These are phyloP conservation scores for Limosa lapponica DNA, from an alignment of 2,797 vertebrate species.

Conservation along the genomic window DNA sequence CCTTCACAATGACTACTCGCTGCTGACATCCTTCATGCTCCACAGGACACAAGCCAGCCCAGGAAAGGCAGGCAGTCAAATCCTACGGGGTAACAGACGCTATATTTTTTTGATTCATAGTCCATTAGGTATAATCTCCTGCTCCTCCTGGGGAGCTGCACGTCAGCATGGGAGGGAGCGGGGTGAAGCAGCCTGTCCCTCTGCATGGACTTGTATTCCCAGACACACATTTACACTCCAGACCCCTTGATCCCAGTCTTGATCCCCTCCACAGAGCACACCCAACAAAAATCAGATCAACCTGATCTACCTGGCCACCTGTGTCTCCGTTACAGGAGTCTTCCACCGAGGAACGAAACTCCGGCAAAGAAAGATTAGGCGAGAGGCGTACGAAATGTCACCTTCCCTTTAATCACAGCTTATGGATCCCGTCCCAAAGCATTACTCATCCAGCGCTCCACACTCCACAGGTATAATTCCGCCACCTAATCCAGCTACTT, in stretches of 20 bases:
- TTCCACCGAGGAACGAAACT: not conserved
- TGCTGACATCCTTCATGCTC: not conserved
- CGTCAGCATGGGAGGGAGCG: fast-evolving
- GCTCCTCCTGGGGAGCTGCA: not conserved
- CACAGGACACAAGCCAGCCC: not conserved
- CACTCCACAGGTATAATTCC: constrained; percentile 8
- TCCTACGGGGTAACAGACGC: not conserved
- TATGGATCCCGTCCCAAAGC: not conserved
- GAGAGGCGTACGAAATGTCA: constrained; percentile 43
- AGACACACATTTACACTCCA: not conserved
- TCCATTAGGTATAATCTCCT: not conserved
- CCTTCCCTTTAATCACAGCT: constrained; percentile 48
- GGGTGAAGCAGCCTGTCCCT: not conserved
- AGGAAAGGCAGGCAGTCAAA: not conserved
- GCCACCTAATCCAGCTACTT: constrained; percentile 16
- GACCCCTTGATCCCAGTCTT: not conserved
- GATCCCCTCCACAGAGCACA: not conserved
- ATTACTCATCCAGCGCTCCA: not conserved
- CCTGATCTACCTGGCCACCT: not conserved
- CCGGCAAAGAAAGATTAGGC: not conserved
- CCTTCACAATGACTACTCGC: not conserved
- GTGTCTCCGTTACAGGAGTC: not conserved
- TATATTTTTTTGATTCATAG: not conserved
- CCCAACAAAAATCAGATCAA: not conserved
- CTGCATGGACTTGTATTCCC: not conserved